These are phyloP conservation scores for Sesamia inferens DNA, from an alignment of 2,888 invertebrate genomes.

Conservation along the genomic window DNA sequence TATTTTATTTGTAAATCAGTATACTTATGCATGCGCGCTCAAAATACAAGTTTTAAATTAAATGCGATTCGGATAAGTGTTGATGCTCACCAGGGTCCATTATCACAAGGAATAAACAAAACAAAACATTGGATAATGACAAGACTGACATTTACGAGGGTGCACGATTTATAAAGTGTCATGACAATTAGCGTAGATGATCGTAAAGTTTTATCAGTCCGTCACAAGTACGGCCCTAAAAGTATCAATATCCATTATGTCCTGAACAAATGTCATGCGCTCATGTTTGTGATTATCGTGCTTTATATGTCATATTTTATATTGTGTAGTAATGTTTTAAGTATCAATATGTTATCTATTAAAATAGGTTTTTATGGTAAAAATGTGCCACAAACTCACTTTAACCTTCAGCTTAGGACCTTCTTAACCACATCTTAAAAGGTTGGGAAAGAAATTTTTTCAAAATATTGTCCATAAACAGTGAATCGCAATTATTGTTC, in stretches of 20 bases:
- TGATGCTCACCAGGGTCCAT: slow-evolving; percentile 47
- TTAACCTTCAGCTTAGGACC: background rate
- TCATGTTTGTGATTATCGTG: slow-evolving; percentile 47
- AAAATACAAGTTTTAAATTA: slow-evolving; percentile 52
- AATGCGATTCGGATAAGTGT: slow-evolving; percentile 53
- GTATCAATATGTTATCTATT: slow-evolving; percentile 1
- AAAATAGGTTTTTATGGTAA: slow-evolving; percentile 1
- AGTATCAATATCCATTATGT: slow-evolving; percentile 59
- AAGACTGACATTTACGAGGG: slow-evolving; percentile 72
- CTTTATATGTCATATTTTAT: slow-evolving; percentile 23
- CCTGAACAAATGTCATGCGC: slow-evolving; percentile 46
- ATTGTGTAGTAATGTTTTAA: background rate
- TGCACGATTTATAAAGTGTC: slow-evolving; percentile 68
- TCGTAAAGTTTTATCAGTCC: slow-evolving; percentile 66
- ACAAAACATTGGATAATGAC: slow-evolving; percentile 56
- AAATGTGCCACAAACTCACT: background rate
- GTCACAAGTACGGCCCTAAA: slow-evolving; percentile 57
- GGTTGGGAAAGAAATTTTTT: background rate
- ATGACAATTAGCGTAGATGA: slow-evolving; percentile 73
- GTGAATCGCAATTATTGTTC: slow-evolving; percentile 19
- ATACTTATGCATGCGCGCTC: slow-evolving; percentile 39
- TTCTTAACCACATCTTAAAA: background rate
- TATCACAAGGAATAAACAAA: slow-evolving; percentile 52
- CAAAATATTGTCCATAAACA: slow-evolving; percentile 8
- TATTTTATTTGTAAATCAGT: slow-evolving; percentile 37